Conservation (phyloP, 2,888 invertebrate species). For the Macroteleia sp. region DNA sequence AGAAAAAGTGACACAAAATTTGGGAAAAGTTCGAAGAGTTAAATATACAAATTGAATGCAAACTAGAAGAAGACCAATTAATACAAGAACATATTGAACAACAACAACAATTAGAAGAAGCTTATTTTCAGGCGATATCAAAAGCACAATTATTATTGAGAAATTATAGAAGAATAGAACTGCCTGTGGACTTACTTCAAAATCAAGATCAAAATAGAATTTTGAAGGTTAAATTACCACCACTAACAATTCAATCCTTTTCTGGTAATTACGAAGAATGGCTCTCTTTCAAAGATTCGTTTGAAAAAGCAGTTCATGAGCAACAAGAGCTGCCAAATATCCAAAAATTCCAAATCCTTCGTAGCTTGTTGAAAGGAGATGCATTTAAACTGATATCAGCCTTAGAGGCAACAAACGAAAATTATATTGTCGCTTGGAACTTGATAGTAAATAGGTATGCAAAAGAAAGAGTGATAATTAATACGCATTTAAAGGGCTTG, state of each 20-base stretch:
- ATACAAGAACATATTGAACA: background rate
- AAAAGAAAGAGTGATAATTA: background rate
- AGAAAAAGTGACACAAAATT: background rate
- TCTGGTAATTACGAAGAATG: background rate
- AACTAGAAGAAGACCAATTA: background rate
- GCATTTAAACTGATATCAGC: background rate
- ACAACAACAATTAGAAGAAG: background rate
- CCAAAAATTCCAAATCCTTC: background rate
- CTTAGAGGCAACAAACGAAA: background rate
- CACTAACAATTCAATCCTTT: background rate
- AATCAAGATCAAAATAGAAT: background rate
- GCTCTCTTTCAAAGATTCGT: conserved; percentile 1
- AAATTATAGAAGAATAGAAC: background rate
- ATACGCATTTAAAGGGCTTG: background rate
- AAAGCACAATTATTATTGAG: background rate
- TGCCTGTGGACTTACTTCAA: background rate
- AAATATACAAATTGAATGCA: background rate
- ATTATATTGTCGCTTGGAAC: background rate
- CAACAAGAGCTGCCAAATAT: background rate
- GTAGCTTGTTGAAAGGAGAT: background rate
- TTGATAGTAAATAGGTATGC: background rate
- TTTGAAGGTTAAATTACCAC: no score
- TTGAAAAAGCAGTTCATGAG: background rate
- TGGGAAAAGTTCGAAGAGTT: background rate
- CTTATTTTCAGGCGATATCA: background rate